These are phyloP conservation scores for Helarctos malayanus DNA, from an alignment of 2,797 vertebrate genomes.

Conservation along the genomic window DNA sequence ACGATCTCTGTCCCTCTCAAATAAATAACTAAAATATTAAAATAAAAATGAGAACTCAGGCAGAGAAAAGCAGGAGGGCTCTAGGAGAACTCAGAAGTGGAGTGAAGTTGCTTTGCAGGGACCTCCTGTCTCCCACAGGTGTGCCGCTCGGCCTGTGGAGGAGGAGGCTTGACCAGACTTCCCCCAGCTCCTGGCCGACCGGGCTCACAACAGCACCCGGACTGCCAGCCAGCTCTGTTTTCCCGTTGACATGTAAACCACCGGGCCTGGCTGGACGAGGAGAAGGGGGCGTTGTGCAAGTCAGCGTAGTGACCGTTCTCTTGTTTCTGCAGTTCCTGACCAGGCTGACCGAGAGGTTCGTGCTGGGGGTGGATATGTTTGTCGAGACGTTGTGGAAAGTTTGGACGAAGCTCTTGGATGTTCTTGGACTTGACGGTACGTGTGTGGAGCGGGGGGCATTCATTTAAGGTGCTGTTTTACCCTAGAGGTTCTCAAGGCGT, in stretches of 20 bases:
- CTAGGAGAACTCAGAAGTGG: rapidly evolving
- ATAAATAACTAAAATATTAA: too few relatives aligned
- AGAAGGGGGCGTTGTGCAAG: rapidly evolving
- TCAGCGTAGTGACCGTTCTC: rapidly evolving
- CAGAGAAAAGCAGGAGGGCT: neutral
- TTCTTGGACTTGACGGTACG: slow-evolving; percentile 98
- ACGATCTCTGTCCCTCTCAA: too few relatives aligned
- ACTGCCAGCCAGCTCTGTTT: rapidly evolving
- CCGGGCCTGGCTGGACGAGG: rapidly evolving
- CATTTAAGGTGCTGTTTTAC: neutral
- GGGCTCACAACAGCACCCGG: rapidly evolving
- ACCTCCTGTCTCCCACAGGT: rapidly evolving
- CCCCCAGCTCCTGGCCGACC: rapidly evolving
- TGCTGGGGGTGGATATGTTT: slow-evolving; percentile 96
- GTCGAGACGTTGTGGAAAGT: slow-evolving; percentile 96
- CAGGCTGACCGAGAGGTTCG: slow-evolving; percentile 96
- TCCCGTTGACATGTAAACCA: rapidly evolving
- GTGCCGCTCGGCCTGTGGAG: rapidly evolving
- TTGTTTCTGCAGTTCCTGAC: slow-evolving; percentile 93
- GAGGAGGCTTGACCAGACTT: neutral
- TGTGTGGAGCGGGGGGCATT: neutral
- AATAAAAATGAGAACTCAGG: neutral
- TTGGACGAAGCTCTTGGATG: slow-evolving; percentile 97
- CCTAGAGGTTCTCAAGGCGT: neutral
- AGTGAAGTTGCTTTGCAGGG: neutral